A percentile compares a stretch with the other conserved stretches of the same genome.
These are phyloP conservation scores for Sebastes diploproa DNA, from an alignment of 2,797 vertebrate genomes.

Conservation along the genomic window DNA sequence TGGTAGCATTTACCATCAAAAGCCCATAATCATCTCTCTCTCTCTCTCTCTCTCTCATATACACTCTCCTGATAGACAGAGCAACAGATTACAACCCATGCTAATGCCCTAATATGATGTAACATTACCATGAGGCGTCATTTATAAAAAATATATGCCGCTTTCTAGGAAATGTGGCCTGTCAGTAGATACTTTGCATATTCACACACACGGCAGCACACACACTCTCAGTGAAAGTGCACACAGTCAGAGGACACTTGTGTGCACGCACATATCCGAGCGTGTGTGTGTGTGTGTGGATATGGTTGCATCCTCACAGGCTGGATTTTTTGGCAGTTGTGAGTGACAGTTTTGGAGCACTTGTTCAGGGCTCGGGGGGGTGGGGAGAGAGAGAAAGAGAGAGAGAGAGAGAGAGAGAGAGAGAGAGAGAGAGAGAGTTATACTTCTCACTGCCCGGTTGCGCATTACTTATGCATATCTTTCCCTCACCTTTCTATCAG, in stretches of 20 bases:
- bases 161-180: conserved; percentile 8
- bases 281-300: not conserved
- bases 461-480: conserved; percentile 43
- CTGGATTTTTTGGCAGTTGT: conserved; percentile 44
- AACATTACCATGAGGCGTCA: conserved; percentile 30
- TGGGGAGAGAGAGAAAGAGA: too few species aligned
- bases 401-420: too few species aligned
- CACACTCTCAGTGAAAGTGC: not conserved
- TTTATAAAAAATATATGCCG: not conserved
- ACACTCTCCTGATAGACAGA: not conserved
- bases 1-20: conserved; percentile 15
- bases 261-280: not conserved
- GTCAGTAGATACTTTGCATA: conserved; percentile 23
- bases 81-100: conserved; percentile 22
- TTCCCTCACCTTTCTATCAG: conserved; percentile 26
- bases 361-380: conserved; percentile 34
- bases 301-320: conserved; percentile 20
- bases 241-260: conserved; percentile 16
- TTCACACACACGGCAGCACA: not conserved
- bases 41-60: not conserved
- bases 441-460: conserved; percentile 35
- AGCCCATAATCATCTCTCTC: not conserved
- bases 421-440: not conserved
- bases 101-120: not conserved
- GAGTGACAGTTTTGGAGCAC: conserved; percentile 76